Percentiles rank a stretch among this genome's conserved stretches.
These are phyloP conservation scores for Tyto alba DNA, from an alignment of 2,113 vertebrate genomes.

Conservation along the genomic window DNA sequence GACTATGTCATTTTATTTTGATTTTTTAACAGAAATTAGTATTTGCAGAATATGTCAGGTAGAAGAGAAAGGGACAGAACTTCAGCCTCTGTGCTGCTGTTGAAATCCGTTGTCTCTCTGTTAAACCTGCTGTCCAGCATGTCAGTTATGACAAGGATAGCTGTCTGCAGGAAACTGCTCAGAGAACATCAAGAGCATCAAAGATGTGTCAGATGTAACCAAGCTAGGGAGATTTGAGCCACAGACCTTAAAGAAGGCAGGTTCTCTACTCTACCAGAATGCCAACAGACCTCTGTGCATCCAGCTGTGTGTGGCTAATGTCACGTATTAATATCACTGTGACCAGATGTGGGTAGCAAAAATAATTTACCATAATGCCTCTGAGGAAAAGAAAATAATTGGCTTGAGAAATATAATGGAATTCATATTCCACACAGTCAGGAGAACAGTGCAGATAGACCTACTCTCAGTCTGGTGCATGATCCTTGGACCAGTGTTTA, in stretches of 20 bases:
- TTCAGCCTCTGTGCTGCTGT: background rate
- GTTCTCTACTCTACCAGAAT: background rate
- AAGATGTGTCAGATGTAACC: background rate
- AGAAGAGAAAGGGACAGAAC: background rate
- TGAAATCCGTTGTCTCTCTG: background rate
- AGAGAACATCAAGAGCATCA: background rate
- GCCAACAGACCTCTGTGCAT: background rate
- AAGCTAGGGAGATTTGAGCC: background rate
- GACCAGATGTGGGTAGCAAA: background rate
- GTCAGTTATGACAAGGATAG: background rate
- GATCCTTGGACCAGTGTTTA: background rate
- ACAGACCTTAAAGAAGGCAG: background rate
- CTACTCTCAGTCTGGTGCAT: accelerated
- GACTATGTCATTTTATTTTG: background rate
- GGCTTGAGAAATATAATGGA: background rate
- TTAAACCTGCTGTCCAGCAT: background rate
- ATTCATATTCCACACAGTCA: background rate
- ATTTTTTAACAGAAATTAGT: background rate
- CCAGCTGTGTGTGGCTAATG: background rate
- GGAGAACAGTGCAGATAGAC: background rate
- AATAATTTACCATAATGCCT: background rate
- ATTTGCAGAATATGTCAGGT: background rate
- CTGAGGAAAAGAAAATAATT: background rate
- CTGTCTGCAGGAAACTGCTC: background rate
- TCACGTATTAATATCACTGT: background rate